These are phyloP conservation scores for Atta texana DNA, from an alignment of 1,140 invertebrate species.

Conservation along the genomic window DNA sequence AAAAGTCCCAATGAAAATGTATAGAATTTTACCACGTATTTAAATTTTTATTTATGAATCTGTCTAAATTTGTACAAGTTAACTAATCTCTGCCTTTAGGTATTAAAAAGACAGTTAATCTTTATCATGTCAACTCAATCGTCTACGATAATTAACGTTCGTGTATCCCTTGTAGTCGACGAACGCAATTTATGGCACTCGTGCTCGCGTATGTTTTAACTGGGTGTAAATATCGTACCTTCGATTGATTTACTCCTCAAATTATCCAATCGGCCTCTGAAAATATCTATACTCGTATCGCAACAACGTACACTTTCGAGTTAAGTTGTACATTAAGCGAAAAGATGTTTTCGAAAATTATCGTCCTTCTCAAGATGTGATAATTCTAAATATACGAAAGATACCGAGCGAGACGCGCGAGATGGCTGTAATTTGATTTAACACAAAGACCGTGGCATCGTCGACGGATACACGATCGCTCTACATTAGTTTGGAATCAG, in stretches of 20 bases:
- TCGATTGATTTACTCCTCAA: slow-evolving; percentile 75
- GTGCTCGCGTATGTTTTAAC: slow-evolving; percentile 69
- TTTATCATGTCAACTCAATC: slow-evolving; percentile 81
- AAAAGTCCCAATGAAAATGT: background rate
- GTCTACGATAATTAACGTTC: slow-evolving; percentile 80
- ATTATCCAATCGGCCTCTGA: slow-evolving; percentile 67
- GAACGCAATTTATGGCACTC: slow-evolving; percentile 80
- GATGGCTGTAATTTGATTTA: slow-evolving; percentile 57
- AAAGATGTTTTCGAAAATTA: background rate
- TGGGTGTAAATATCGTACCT: slow-evolving; percentile 73
- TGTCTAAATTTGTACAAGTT: background rate
- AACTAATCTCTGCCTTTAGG: slow-evolving; percentile 64
- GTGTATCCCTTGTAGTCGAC: slow-evolving; percentile 77
- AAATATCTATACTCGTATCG: slow-evolving; percentile 26
- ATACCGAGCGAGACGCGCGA: slow-evolving; percentile 25
- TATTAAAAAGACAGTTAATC: slow-evolving; percentile 73
- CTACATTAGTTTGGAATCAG: slow-evolving; percentile 46
- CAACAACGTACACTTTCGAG: slow-evolving; percentile 39
- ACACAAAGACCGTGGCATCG: slow-evolving; percentile 32
- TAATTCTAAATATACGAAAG: slow-evolving; percentile 50
- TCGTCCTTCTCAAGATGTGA: slow-evolving; percentile 17
- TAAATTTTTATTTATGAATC: background rate
- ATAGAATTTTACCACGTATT: background rate
- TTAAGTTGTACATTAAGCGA: slow-evolving; percentile 42
- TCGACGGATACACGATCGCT: slow-evolving; percentile 40